phyloP scores from a whole-genome alignment of 2,797 vertebrate genomes.

The Rhinogobio ventralis region DNA sequence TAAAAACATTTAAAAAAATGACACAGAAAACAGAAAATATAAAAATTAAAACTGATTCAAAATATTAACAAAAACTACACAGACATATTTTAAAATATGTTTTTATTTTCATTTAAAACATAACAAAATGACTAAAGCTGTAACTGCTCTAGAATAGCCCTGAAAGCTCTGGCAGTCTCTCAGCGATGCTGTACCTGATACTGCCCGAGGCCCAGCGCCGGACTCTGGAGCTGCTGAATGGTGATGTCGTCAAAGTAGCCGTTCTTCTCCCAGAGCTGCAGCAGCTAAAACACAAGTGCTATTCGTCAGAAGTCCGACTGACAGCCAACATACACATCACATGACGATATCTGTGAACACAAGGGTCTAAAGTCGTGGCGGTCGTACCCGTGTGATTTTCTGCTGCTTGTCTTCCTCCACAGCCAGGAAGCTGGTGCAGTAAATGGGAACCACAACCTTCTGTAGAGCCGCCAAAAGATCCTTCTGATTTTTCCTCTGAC shows the following conservation, averaged over 20 bases:
- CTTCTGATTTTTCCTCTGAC: conserved; percentile 95
- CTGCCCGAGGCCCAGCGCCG: conserved; percentile 93
- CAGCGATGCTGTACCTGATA: conserved; percentile 84
- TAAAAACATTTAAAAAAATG: too few relatives aligned
- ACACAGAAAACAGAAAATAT: too few relatives aligned
- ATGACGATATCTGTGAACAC: not conserved
- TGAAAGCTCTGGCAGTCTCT: too few relatives aligned
- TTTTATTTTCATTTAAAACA: too few relatives aligned
- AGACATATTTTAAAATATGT: too few relatives aligned
- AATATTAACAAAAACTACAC: too few relatives aligned
- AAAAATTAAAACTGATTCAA: too few relatives aligned
- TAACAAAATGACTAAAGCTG: too few relatives aligned
- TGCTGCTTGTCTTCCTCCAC: conserved; percentile 99
- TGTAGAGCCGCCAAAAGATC: conserved; percentile 94
- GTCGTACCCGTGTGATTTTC: conserved; percentile 91
- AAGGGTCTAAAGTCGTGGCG: not conserved
- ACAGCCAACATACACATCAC: not conserved
- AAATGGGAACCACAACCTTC: conserved; percentile 98
- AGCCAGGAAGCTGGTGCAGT: conserved; percentile 96
- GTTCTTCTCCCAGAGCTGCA: conserved; percentile 98
- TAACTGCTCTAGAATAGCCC: too few relatives aligned
- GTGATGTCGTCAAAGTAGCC: conserved; percentile 96
- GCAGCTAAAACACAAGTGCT: conserved; percentile 77
- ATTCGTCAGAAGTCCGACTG: too few relatives aligned
- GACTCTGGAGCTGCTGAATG: conserved; percentile 96